These are phyloP conservation scores for Nesoenas mayeri DNA, from an alignment of 2,113 vertebrate species.

Conservation along the genomic window DNA sequence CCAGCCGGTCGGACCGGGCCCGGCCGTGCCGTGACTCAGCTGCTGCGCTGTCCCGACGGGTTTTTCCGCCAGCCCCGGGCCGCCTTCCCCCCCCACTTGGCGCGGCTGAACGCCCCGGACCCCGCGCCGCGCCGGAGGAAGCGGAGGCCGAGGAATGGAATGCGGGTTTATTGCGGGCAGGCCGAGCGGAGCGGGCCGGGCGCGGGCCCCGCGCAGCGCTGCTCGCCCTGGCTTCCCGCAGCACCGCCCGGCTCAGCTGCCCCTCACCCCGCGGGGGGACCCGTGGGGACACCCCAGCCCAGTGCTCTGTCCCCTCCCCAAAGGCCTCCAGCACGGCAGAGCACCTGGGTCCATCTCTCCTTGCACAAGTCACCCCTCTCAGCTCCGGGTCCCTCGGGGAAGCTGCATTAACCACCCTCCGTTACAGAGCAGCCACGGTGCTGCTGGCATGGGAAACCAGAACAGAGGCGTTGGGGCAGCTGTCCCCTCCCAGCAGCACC, in stretches of 20 bases:
- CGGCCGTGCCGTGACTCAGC: not conserved
- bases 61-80: slow-evolving; percentile 7
- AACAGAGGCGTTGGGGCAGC: not conserved
- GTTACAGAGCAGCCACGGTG: rapidly evolving
- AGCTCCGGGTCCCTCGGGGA: not conserved
- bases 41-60: not conserved
- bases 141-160: not conserved
- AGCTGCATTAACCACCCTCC: not conserved
- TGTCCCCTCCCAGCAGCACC: not conserved
- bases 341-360: not conserved
- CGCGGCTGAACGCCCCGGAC: not conserved
- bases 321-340: not conserved
- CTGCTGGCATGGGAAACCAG: rapidly evolving
- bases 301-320: not conserved
- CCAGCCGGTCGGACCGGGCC: slow-evolving; percentile 7
- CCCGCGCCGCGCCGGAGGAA: not conserved
- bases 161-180: slow-evolving; percentile 51
- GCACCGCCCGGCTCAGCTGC: not conserved
- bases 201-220: not conserved
- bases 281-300: not conserved
- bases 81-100: not conserved
- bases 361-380: not conserved
- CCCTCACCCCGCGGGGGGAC: too few relatives aligned
- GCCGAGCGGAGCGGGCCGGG: not conserved
- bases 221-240: not conserved